Percentiles rank a stretch among this genome's conserved stretches.
These are phyloP conservation scores for Sebastes reedi DNA, from an alignment of 2,797 vertebrate genomes.

Conservation along the genomic window DNA sequence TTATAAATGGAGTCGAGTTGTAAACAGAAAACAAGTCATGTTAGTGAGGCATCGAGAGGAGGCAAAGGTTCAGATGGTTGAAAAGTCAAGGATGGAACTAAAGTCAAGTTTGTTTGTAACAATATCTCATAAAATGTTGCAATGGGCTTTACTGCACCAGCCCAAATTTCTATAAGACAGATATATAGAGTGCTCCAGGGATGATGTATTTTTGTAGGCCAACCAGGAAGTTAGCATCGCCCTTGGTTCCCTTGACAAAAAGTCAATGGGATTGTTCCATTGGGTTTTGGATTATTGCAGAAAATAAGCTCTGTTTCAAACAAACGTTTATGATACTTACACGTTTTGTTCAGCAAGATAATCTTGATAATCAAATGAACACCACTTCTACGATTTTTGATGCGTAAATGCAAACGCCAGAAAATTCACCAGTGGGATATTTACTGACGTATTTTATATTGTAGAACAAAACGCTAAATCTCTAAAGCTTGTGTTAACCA, in stretches of 20 bases:
- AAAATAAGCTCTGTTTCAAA: not conserved
- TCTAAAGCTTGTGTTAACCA: not conserved
- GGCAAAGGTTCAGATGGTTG: not conserved
- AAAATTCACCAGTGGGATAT: too few relatives aligned
- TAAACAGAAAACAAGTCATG: conserved; percentile 3
- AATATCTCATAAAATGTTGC: not conserved
- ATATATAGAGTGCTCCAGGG: not conserved
- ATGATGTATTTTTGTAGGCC: not conserved
- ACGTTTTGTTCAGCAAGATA: too few relatives aligned
- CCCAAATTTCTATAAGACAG: not conserved
- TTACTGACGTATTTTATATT: too few relatives aligned
- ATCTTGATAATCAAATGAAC: too few relatives aligned
- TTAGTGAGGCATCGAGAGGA: not conserved
- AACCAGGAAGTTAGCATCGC: too few relatives aligned
- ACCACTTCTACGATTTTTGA: too few relatives aligned
- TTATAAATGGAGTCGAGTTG: not conserved
- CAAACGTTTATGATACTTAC: not conserved
- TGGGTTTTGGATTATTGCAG: not conserved
- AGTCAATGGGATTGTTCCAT: not conserved
- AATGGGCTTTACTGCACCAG: not conserved
- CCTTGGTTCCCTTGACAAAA: not conserved
- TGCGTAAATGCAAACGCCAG: too few relatives aligned
- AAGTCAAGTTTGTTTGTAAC: not conserved
- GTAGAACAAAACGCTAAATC: too few relatives aligned
- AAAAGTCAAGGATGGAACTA: too few relatives aligned